Evolutionary conservation across 1,140 invertebrate genomes (phyloP), one percentile per base, ranked within the genome.

Genomic region (Cotesia vestalis): DNA sequence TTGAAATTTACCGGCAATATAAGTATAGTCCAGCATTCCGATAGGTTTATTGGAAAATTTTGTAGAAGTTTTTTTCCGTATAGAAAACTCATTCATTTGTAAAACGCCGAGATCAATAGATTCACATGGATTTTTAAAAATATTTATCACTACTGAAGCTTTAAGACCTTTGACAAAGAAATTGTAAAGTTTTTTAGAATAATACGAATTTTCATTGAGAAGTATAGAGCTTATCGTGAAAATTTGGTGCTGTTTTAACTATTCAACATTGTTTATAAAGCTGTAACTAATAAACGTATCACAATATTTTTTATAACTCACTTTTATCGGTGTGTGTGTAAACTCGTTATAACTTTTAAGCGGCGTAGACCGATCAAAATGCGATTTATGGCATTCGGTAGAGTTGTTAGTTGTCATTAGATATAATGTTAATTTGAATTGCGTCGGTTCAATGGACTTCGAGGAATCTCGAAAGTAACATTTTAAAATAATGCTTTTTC

Each of bases 191-290:
- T 55, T 55, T 4, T 17, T 55, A 5, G 11, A 2, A 35, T 34
- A 57, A 55, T 5, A 34, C 9, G 9, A 27, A 35, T 57, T 12
- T n/a, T 52, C 27, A 46, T 11, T 40, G 3, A 46, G 14, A 57
- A 55, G 36, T 35, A 68, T 68, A 14, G 51, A 55, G 11, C 53
- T 38, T 0, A 71, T 14, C 4, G 4, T 9, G 8, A 71, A 63
- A 63, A 71, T 71, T 27, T 52, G 17, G 12, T 57, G 6, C 36
- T 71, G 52, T 17, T 63, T 52, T 57, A 70, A 61, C 51, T 51
- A 27, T 8, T 40, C 55, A n/a, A 69, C 17, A 46, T 69, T 60
- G 38, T 69, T 36, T 20, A 34, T 53, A 8, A 11, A 14, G 4
- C 4, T 60, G 4, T 1, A 36, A 1, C 69, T 14, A 4, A 71